A percentile compares a stretch with the other conserved stretches of the same genome.
Conservation (phyloP, 2,888 invertebrate species). For the Caenorhabditis uteleia region DNA sequence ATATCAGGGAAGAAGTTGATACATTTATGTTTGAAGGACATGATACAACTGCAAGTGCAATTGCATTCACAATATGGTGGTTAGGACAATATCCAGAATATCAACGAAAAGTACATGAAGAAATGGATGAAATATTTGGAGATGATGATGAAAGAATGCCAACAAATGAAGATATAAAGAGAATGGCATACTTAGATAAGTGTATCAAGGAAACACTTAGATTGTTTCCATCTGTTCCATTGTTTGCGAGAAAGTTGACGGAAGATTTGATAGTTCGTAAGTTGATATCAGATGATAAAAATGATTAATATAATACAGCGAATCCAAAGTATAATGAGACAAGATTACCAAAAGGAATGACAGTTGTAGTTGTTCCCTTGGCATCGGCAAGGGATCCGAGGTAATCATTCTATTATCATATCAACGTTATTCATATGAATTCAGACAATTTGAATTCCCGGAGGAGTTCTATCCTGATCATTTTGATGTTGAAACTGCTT, state of each 20-base stretch:
- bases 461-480: conserved; percentile 71
- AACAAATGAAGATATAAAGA: conserved; percentile 65
- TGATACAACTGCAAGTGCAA: conserved; percentile 72
- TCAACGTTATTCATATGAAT: conserved; percentile 5
- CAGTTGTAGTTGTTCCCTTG: conserved; percentile 41
- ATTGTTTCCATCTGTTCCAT: conserved; percentile 58
- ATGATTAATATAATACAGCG: neutral
- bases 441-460: conserved; percentile 66
- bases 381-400: conserved; percentile 68
- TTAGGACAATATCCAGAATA: conserved; percentile 70
- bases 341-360: conserved; percentile 61
- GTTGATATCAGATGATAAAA: conserved; percentile 12
- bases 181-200: conserved; percentile 56
- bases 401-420: too few species aligned
- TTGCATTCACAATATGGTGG: conserved; percentile 71
- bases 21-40: conserved; percentile 73
- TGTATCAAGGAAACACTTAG: conserved; percentile 57
- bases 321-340: too few species aligned
- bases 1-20: conserved; percentile 73
- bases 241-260: conserved; percentile 47
- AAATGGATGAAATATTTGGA: conserved; percentile 61
- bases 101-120: conserved; percentile 70
- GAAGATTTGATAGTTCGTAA: conserved; percentile 63
- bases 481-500: conserved; percentile 68
- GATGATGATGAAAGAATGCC: conserved; percentile 63